Base-by-base conservation (phyloP, 1,140 invertebrate genomes). In the Aradophagus sp. region DNA sequence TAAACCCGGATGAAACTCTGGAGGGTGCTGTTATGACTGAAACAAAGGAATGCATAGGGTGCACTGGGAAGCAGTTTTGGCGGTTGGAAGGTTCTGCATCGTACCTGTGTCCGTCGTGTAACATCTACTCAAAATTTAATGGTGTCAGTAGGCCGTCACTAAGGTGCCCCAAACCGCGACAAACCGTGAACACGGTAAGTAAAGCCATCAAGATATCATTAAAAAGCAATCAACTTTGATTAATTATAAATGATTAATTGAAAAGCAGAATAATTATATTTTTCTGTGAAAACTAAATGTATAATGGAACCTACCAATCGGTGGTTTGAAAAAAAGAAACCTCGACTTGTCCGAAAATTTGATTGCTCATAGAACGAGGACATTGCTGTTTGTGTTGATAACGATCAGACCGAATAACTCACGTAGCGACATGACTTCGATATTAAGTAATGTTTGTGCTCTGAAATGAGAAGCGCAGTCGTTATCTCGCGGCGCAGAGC, bases 81-180 rank as follows among this genome's bases (percentile, higher is more conserved):
- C 88, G 95, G 34, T 87, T 95, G 53, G 95, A 97, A 85, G 93
- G 91, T 35, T 94, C 92, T 14, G 94, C 95, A 5, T 93, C 96
- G 80, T 96, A 95, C 83, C 87, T 97, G 44, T 97, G 95, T 86
- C 96, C 96, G 81, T 93, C 93, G 32, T 97, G 96, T 83, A 93
- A 87, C 16, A 87, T 94, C 12, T 95, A 94, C 86, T 93, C 90
- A 80, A 91, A 93, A 80, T 92, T 93, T 80, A 95, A 96, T 83
- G 94, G 94, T n/a, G 89, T 93, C 70, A 95, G 93, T 85, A 87
- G 95, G 75, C 93, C 93, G 5, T 86, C 92, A 7, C 88, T 93
- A 11, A 74, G 80, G 19, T 81, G 80, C 13, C 69, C 73, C 4
- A 85, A 85, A 48, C 79, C 82, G 16, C 92, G 91, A 76, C 88